A percentile compares a stretch with the other conserved stretches of the same genome.
Conservation (phyloP, 2,113 vertebrate species). For the Indicator maculatus region DNA sequence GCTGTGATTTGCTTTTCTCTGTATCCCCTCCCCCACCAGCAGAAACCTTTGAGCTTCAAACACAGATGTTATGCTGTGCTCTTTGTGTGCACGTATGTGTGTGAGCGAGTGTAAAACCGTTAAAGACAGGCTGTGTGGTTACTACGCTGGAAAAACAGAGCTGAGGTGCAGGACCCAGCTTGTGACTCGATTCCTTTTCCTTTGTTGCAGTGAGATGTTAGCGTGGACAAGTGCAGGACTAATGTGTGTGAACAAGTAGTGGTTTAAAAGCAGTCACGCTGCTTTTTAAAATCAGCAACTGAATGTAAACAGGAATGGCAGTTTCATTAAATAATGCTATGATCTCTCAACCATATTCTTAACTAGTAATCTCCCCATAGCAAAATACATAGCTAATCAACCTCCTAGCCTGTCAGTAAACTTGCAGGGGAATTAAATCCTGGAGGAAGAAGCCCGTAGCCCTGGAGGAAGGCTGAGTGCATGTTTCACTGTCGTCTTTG, state of each 20-base stretch:
- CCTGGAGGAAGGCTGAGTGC: constrained; percentile 78
- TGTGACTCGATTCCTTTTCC: not conserved
- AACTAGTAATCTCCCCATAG: constrained; percentile 64
- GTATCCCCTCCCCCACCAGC: constrained; percentile 63
- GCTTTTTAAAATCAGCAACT: constrained; percentile 52
- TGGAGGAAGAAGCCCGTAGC: constrained; percentile 75
- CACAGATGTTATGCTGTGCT: constrained; percentile 39
- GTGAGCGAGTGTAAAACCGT: not conserved
- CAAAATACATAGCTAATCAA: constrained; percentile 76
- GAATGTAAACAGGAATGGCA: constrained; percentile 41
- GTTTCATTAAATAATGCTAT: constrained; percentile 70
- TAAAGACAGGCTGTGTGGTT: not conserved
- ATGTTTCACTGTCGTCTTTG: constrained; percentile 80
- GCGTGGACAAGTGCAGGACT: not conserved
- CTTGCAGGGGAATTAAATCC: constrained; percentile 79
- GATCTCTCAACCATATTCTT: constrained; percentile 67
- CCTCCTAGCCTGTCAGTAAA: constrained; percentile 66
- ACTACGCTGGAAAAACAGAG: constrained; percentile 27
- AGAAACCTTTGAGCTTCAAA: constrained; percentile 58
- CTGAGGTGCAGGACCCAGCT: not conserved
- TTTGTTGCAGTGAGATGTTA: not conserved
- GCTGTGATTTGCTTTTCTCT: constrained; percentile 70
- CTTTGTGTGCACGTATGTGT: constrained; percentile 41
- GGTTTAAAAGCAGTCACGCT: constrained; percentile 46
- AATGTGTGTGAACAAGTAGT: not conserved